Percentiles rank a stretch among this genome's conserved stretches.
Conservation (phyloP, 2,113 vertebrate species). For the Ptychochromis oligacanthus region DNA sequence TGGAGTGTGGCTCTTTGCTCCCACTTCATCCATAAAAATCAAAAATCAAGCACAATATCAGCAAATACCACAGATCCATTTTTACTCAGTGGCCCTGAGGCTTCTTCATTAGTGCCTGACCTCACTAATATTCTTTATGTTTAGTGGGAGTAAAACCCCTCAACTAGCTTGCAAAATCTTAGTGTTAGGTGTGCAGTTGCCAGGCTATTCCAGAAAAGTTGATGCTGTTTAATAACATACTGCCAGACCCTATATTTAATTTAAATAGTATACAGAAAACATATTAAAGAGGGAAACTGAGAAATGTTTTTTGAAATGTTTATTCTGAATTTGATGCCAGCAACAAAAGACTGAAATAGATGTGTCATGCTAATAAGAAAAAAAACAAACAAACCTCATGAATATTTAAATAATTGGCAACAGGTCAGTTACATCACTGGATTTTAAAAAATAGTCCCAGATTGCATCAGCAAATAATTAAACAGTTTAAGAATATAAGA, state of each 20-base stretch:
- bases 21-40: neutral
- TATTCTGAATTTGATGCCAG: neutral
- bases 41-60: neutral
- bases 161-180: neutral
- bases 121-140: neutral
- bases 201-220: neutral
- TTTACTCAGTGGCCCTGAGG: neutral
- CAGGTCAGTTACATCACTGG: neutral
- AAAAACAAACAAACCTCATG: neutral
- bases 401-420: neutral
- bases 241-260: neutral
- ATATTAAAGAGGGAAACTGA: neutral
- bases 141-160: neutral
- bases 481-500: too few relatives aligned
- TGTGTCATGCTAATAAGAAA: neutral
- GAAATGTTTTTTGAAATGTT: neutral
- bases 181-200: neutral
- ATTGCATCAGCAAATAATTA: too few relatives aligned
- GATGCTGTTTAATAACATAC: neutral
- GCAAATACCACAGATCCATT: slow-evolving; percentile 1
- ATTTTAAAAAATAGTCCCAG: neutral
- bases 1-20: neutral
- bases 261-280: neutral
- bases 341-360: neutral
- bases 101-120: neutral